Evolutionary conservation across 2,888 invertebrate genomes (phyloP).

Genomic region (Lasioglossum calceatum): DNA sequence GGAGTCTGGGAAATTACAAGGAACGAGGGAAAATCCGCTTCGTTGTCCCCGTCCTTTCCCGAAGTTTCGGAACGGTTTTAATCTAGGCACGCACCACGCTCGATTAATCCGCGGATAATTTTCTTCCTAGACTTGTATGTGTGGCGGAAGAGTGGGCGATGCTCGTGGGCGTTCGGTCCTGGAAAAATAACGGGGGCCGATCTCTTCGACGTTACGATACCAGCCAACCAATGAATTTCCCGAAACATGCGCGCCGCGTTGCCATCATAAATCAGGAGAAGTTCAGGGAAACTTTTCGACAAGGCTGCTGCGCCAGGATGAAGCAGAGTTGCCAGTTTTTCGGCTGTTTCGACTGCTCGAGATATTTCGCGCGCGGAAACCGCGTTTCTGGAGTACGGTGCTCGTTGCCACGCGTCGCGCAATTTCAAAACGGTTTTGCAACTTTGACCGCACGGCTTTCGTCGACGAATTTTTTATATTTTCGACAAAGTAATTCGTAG

Average conservation of each 20-base stretch:
- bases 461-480: too few relatives aligned
- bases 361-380: neutral
- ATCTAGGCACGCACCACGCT: neutral
- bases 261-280: slow-evolving; percentile 24
- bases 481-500: too few relatives aligned
- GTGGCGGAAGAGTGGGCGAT: neutral
- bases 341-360: neutral
- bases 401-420: neutral
- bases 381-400: neutral
- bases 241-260: slow-evolving; percentile 1
- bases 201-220: neutral
- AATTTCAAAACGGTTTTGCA: neutral
- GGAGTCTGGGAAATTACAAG: neutral
- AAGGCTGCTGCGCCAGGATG: neutral
- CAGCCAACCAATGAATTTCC: neutral
- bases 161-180: neutral
- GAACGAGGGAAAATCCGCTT: neutral
- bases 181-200: neutral
- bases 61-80: slow-evolving; percentile 7
- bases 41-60: neutral
- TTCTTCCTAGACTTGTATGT: neutral
- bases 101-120: slow-evolving; percentile 1
- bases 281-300: slow-evolving; percentile 17
- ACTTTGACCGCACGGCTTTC: too few relatives aligned
- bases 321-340: neutral